Base-by-base conservation (phyloP, 2,113 vertebrate genomes). In the Microcebus jonahi region DNA sequence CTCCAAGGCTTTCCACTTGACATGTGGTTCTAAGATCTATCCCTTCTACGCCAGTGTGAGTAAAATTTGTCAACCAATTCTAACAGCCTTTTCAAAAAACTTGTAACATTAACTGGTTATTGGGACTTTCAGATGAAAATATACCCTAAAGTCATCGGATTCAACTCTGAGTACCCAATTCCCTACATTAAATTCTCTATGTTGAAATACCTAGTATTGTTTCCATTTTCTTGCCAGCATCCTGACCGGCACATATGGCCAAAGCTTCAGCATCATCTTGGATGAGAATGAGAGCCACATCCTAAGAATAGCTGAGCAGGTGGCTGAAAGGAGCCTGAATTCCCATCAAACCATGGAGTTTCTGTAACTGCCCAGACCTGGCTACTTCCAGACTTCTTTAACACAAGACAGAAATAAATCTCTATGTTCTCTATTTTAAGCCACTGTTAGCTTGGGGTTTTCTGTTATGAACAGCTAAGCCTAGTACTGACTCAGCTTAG, bases 281-380 rank as follows among this genome's bases (percentile, higher is more conserved):
- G 48, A 18, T 6, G 20, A 39, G 5, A 39, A 21, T 21, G 3
- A 42, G 39, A 8, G 25, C 20, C 61, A 13, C 79, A 4, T 7
- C 77, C 70, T 6, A 29, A 50, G 50, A 70, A 45, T 0, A 0
- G 8, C 15, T 14, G 53, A 42, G 68, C 2, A 5, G 1, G 34
- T 12, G 48, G 75, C 31, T 2, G 4, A 18, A 42, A 75, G 90
- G 31, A 8, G 20, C 59, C 59, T 63, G 61, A 10, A 63, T 63
- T 39, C 48, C 57, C 90, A 17, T 34, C 5, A 3, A n/a, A 61
- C 75, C 20, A 1, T 0, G n/a, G 53, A 53, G 39, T 59, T 21
- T 12, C 68, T 15, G 6, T 3, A 3, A 7, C 3, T 2, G 50
- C 83, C 50, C 1, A 0, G 45, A 29, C 48, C 57, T 8, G 77